Evolutionary conservation across 2,888 invertebrate species (phyloP).

Genomic region (Philonicus albiceps): DNA sequence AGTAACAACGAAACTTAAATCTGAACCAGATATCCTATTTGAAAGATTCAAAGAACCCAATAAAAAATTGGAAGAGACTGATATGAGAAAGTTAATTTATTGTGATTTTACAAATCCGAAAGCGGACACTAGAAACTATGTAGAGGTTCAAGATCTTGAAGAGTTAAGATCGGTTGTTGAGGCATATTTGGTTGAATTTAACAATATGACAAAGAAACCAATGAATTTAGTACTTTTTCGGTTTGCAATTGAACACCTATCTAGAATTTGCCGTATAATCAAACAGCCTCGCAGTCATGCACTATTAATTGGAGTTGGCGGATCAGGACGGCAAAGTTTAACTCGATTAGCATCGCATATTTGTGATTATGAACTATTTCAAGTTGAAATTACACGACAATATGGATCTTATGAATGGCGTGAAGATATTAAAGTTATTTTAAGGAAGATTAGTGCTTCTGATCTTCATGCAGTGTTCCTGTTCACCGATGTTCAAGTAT

Average conservation of each 20-base stretch:
- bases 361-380: conserved; percentile 89
- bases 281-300: conserved; percentile 93
- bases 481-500: conserved; percentile 87
- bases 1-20: conserved; percentile 68
- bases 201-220: conserved; percentile 95
- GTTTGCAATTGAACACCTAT: conserved; percentile 94
- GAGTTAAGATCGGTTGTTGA: conserved; percentile 84
- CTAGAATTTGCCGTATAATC: conserved; percentile 87
- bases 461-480: conserved; percentile 90
- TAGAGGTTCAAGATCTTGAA: conserved; percentile 86
- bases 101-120: conserved; percentile 97
- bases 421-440: conserved; percentile 85
- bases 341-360: conserved; percentile 92
- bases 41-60: conserved; percentile 67
- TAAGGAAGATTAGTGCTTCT: conserved; percentile 81
- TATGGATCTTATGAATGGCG: conserved; percentile 89
- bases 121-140: conserved; percentile 85
- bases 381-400: conserved; percentile 90
- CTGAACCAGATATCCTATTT: conserved; percentile 76
- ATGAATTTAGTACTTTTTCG: conserved; percentile 95
- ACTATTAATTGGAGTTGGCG: conserved; percentile 89
- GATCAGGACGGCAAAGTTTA: conserved; percentile 91
- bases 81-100: conserved; percentile 86
- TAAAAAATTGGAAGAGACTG: conserved; percentile 73
- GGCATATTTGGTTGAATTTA: conserved; percentile 87